Conservation (phyloP, 2,888 invertebrate species). For the Drosophila falleni region DNA sequence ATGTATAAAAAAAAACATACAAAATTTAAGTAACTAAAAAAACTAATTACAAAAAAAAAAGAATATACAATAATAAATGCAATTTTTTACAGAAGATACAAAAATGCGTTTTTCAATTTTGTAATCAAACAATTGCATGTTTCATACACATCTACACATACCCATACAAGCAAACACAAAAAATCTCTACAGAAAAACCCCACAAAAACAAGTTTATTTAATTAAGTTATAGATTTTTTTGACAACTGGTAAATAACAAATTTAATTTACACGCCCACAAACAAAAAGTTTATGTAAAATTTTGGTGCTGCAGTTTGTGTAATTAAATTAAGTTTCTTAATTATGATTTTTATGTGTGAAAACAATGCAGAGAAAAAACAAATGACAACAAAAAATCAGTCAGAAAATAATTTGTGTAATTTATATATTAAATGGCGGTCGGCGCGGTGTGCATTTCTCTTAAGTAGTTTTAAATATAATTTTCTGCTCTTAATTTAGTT, state of each 20-base stretch:
- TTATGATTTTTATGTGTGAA: constrained; percentile 43
- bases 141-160: constrained; percentile 24
- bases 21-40: constrained; percentile 52
- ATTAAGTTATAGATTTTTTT: constrained; percentile 24
- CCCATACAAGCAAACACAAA: constrained; percentile 6
- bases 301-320: constrained; percentile 58
- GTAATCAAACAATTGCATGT: constrained; percentile 44
- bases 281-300: constrained; percentile 47
- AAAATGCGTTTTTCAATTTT: constrained; percentile 73
- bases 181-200: constrained; percentile 10
- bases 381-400: not conserved
- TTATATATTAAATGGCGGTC: constrained; percentile 48
- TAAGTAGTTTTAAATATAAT: constrained; percentile 35
- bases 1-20: constrained; percentile 31
- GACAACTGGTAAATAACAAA: constrained; percentile 72
- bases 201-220: constrained; percentile 26
- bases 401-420: constrained; percentile 26
- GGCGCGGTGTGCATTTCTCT: constrained; percentile 53
- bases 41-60: constrained; percentile 33
- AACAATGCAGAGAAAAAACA: not conserved
- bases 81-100: constrained; percentile 72
- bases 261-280: constrained; percentile 49
- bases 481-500: constrained; percentile 37
- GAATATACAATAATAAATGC: constrained; percentile 61
- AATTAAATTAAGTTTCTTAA: constrained; percentile 50